Conservation (phyloP, 1,140 invertebrate species). For the Pomacea maculata region DNA sequence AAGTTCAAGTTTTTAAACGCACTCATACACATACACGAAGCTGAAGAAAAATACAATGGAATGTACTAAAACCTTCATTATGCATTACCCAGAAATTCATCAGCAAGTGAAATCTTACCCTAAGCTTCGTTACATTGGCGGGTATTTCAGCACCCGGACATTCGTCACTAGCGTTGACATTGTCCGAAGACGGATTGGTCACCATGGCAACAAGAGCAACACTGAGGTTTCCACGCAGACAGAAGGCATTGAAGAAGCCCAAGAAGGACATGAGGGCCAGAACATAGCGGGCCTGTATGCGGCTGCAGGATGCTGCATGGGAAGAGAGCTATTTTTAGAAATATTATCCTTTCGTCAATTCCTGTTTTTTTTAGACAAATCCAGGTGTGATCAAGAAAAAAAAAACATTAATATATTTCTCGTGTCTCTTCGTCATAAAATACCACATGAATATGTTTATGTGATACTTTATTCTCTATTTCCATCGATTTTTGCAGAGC, state of each 20-base stretch:
- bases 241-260: constrained; percentile 73
- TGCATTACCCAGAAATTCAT: not conserved
- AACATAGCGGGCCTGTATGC: constrained; percentile 35
- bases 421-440: too few relatives aligned
- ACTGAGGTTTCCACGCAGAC: constrained; percentile 95
- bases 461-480: too few relatives aligned
- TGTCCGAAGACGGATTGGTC: constrained; percentile 59
- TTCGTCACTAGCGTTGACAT: not conserved
- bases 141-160: not conserved
- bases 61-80: not conserved
- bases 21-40: too few relatives aligned
- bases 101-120: not conserved
- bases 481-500: too few relatives aligned
- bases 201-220: constrained; percentile 98
- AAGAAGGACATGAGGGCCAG: constrained; percentile 87
- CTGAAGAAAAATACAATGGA: too few relatives aligned
- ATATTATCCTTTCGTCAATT: too few relatives aligned
- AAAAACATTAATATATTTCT: too few relatives aligned
- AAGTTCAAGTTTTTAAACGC: too few relatives aligned
- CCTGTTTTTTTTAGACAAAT: too few relatives aligned
- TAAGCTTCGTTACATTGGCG: not conserved
- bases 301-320: not conserved
- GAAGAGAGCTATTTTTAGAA: not conserved
- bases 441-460: too few relatives aligned
- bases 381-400: too few relatives aligned